Evolutionary conservation across 2,888 invertebrate genomes (phyloP).

Genomic region (Lumbricus terrestris): DNA sequence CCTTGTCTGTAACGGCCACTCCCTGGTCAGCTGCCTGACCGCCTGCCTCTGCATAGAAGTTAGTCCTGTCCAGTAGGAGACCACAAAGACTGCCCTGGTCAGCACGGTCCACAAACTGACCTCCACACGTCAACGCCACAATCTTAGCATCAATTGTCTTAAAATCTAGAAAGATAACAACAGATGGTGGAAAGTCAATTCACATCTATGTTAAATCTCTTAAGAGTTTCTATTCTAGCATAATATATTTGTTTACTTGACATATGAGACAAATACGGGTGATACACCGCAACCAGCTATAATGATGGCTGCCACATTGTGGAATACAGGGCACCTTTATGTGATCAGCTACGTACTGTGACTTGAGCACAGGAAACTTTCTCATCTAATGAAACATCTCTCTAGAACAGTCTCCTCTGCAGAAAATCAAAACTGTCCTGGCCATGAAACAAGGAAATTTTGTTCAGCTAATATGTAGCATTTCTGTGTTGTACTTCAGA

Average conservation of each 20-base stretch:
- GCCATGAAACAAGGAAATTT: too few relatives aligned
- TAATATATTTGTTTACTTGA: background rate
- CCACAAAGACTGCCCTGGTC: slow-evolving; percentile 30
- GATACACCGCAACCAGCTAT: too few relatives aligned
- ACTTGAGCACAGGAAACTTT: too few relatives aligned
- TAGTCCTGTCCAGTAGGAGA: slow-evolving; percentile 78
- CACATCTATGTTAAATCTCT: background rate
- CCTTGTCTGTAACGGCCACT: background rate
- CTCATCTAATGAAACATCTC: too few relatives aligned
- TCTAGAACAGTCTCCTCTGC: too few relatives aligned
- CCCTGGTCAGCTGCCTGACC: slow-evolving; percentile 96
- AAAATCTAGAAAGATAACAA: slow-evolving; percentile 29
- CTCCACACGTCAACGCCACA: slow-evolving; percentile 33
- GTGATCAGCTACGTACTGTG: too few relatives aligned
- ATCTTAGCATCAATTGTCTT: slow-evolving; percentile 29
- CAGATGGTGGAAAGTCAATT: background rate
- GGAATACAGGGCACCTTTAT: too few relatives aligned
- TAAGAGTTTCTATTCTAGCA: background rate
- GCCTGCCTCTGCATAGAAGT: slow-evolving; percentile 96
- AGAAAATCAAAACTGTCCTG: too few relatives aligned
- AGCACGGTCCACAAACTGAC: slow-evolving; percentile 31
- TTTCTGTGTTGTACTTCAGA: too few relatives aligned
- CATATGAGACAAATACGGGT: too few relatives aligned
- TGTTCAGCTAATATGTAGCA: too few relatives aligned
- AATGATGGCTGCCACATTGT: too few relatives aligned